Base-by-base conservation (phyloP, 2,888 invertebrate species). In the Diarsia rubi region DNA sequence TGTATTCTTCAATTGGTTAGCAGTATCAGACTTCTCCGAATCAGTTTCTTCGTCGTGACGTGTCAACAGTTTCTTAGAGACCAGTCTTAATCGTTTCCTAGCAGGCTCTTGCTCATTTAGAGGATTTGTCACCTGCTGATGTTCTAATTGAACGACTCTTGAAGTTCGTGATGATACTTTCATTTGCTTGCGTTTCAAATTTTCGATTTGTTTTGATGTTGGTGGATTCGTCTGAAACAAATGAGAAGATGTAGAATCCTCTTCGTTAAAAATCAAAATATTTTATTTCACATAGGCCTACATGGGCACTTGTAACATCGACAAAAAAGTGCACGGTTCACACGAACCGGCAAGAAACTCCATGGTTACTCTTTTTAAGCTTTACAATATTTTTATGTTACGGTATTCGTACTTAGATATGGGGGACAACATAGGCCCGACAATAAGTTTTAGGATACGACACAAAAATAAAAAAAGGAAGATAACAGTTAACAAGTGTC, bases 171-270 rank as follows among this genome's bases (percentile, higher is more conserved):
- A 14, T 42, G 78, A 31, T 9, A 69, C 12, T 16, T 21, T 31
- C 49, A 16, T 9, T 24, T 69, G 21, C 5, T 75, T 75, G 42
- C 79, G 79, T 78, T 79, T 78, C 12, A 49, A 69, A 42, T 49
- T 6, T 0, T 59, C 44, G 21, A 75, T 42, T 69, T 49, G 57
- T 16, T n/a, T 78, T 31, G 69, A 69, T 59, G 14, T 49, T 69
- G 47, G 47, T 69, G 27, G 42, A 12, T 37, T 12, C 42, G 19
- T 57, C 75, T 75, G 75, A 69, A 75, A 75, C 47, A 78, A 75
- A 59, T 42, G 2, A n/a, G 2, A 47, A 16, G 1, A 42, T 74
- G 27, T 47, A 44, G 57, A 54, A 76, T 27, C 6, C 14, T 27
- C 27, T 49, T 21, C n/a, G 19, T 37, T 19, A 31, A 31, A 31